Conservation (phyloP, 2,797 vertebrate species). For the Tachyglossus aculeatus region DNA sequence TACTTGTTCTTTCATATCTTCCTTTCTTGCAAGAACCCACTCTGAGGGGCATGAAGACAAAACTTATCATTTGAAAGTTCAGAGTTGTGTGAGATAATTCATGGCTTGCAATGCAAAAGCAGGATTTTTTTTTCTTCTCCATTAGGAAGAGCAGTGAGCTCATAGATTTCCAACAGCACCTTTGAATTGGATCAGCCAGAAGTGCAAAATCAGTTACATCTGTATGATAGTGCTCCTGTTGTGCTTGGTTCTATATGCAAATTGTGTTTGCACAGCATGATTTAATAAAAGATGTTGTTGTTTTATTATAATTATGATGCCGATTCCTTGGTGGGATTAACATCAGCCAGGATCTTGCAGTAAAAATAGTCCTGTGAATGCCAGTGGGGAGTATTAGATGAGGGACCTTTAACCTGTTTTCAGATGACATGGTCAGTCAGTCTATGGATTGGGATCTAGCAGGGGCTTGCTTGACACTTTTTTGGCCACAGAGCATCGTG, state of each 20-base stretch:
- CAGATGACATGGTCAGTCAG: background rate
- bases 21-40: background rate
- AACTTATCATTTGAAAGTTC: background rate
- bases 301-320: background rate
- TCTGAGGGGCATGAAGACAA: background rate
- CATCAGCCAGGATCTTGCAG: background rate
- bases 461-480: too few relatives aligned
- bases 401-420: background rate
- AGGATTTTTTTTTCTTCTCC: background rate
- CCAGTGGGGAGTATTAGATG: background rate
- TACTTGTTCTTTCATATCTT: rapidly evolving
- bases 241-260: background rate
- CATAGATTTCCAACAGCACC: background rate
- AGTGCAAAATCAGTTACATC: background rate
- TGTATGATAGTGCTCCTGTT: background rate
- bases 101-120: background rate
- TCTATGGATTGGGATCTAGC: background rate
- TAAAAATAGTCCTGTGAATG: background rate
- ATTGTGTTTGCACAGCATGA: background rate
- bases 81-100: background rate
- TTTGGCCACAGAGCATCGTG: background rate
- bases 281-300: background rate
- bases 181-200: constrained; percentile 1
- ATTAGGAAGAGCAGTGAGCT: background rate
- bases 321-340: background rate